Base-by-base conservation (phyloP, 2,888 invertebrate species). In the Catocala sponsa region DNA sequence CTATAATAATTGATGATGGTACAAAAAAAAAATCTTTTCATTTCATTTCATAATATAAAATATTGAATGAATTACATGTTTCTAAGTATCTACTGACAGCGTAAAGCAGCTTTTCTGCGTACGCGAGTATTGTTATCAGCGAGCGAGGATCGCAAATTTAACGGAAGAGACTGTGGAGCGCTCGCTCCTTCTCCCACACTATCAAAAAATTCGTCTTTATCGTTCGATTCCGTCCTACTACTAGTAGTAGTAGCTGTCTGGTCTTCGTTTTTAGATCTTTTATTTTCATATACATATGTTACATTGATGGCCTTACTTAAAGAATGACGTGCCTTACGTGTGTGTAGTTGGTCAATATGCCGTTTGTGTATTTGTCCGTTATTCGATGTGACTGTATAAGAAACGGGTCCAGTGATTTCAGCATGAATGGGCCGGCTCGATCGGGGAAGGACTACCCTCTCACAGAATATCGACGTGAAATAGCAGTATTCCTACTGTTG, bases 101-200 rank as follows among this genome's bases (percentile, higher is more conserved):
- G 42, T 11, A 42, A 42, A 42, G 48, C 48, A 55, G 55, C 55
- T 35, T 55, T 55, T n/a, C 55, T 55, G 38, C 47, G 35, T n/a
- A 38, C 41, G n/a, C 55, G 55, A 38, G 47, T 15, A 38, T 38
- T 25, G 25, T 55, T 13, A 38, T 15, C 35, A 35, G 33, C 15
- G 12, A 10, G 47, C 25, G 55, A 5, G 5, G 49, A 12, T n/a
- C n/a, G 33, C 35, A 35, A n/a, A 12, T 1, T 49, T 0, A 12
- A 6, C 35, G 35, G 6, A 4, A 35, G 2, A 4, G 49, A n/a
- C 12, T 35, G 33, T 2, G 5, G 35, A 11, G 42, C 7, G 1
- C 6, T 6, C 1, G n/a, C n/a, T 49, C 35, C 12, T 5, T 35
- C 49, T 35, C 32, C n/a, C n/a, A 10, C 35, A 35, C 12, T 11